Percentiles rank a stretch among this genome's conserved stretches.
These are phyloP conservation scores for Eupithecia subumbrata DNA, from an alignment of 2,888 invertebrate genomes.

Conservation along the genomic window DNA sequence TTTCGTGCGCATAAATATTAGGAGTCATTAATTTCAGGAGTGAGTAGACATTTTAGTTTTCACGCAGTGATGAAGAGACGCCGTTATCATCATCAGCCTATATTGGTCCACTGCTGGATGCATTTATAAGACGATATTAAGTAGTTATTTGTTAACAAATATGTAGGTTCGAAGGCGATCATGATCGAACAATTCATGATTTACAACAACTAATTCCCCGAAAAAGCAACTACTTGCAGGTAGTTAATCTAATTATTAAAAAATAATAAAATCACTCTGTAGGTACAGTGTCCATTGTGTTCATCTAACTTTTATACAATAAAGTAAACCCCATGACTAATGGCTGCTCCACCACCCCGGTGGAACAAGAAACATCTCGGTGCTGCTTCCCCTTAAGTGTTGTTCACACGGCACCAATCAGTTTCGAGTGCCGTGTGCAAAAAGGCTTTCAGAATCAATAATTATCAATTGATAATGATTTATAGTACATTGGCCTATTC, in stretches of 20 bases:
- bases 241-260: too few species aligned
- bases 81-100: neutral
- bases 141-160: neutral
- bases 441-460: slow-evolving; percentile 50
- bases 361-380: neutral
- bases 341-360: neutral
- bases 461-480: slow-evolving; percentile 49
- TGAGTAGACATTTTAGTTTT: neutral
- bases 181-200: too few species aligned
- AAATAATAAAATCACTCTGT: too few species aligned
- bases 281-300: neutral
- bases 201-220: too few species aligned
- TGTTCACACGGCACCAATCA: slow-evolving; percentile 68
- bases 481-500: slow-evolving; percentile 27
- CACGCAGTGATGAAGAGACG: neutral
- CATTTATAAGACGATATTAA: neutral
- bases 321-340: too few species aligned
- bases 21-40: slow-evolving; percentile 33
- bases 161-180: neutral
- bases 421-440: slow-evolving; percentile 57
- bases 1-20: slow-evolving; percentile 65
- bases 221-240: neutral
- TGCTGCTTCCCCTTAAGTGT: slow-evolving; percentile 64
- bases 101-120: neutral
- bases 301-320: neutral